These are phyloP conservation scores for Pitangus sulphuratus DNA, from an alignment of 2,797 vertebrate species.

Conservation along the genomic window DNA sequence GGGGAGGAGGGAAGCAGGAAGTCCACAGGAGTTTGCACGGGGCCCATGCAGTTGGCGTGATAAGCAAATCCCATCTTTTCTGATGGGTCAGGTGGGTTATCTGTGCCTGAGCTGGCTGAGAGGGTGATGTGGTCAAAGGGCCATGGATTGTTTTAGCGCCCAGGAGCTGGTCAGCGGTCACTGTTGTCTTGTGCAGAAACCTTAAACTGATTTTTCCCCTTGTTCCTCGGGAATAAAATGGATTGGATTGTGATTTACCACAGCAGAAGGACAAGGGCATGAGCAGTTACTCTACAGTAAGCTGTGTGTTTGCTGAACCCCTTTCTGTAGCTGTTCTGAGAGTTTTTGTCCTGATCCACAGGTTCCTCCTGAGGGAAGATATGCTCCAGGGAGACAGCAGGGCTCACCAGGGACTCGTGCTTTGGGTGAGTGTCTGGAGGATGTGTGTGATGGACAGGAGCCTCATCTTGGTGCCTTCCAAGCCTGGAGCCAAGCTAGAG, in stretches of 20 bases:
- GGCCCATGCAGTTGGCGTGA: neutral
- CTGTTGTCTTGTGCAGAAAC: neutral
- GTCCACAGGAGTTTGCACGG: neutral
- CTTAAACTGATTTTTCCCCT: neutral
- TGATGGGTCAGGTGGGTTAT: neutral
- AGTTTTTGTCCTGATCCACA: neutral
- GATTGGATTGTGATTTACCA: neutral
- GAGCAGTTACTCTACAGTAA: neutral
- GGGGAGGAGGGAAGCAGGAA: neutral
- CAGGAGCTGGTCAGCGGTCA: accelerated
- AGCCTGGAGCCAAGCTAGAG: neutral
- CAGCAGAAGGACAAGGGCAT: neutral
- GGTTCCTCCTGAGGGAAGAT: neutral
- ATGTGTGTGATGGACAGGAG: accelerated
- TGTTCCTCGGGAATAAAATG: neutral
- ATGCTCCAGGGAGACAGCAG: accelerated
- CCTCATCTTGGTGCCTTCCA: neutral
- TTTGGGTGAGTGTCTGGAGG: neutral
- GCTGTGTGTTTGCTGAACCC: neutral
- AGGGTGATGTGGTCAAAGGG: neutral
- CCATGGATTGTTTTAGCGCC: accelerated
- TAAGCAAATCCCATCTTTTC: neutral
- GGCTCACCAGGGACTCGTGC: accelerated
- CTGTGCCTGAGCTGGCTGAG: neutral
- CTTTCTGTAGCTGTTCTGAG: accelerated